phyloP scores from a whole-genome alignment of 1,140 invertebrate species.

The Augochlora pura region DNA sequence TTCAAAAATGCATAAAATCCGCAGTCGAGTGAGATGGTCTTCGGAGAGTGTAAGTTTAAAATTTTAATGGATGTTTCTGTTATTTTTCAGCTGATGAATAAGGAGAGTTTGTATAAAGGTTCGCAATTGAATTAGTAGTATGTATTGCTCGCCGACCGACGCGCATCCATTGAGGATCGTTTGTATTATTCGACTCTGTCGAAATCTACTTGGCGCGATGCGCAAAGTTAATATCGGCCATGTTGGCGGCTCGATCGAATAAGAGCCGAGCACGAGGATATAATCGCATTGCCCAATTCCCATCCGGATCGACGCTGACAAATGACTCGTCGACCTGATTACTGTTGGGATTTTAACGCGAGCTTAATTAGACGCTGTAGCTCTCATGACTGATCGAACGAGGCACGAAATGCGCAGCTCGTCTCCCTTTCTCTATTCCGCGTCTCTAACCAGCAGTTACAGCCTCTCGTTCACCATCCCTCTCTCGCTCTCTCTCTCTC shows the following conservation, averaged over 20 bases:
- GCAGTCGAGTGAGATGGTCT: too few species aligned
- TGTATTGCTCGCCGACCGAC: too few species aligned
- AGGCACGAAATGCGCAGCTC: slow-evolving; percentile 35
- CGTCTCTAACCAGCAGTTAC: not conserved
- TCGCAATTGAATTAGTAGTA: too few species aligned
- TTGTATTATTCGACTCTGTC: not conserved
- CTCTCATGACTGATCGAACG: slow-evolving; percentile 63
- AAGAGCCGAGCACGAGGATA: slow-evolving; percentile 43
- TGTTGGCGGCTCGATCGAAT: slow-evolving; percentile 41
- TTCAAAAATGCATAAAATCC: too few species aligned
- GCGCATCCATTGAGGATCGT: not conserved
- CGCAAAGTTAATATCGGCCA: slow-evolving; percentile 55
- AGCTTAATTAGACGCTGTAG: slow-evolving; percentile 66
- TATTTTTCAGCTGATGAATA: too few species aligned
- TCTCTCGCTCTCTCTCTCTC: too few species aligned
- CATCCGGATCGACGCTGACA: slow-evolving; percentile 60
- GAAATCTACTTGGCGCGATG: not conserved
- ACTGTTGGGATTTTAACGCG: slow-evolving; percentile 68
- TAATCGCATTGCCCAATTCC: slow-evolving; percentile 62
- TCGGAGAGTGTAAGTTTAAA: too few species aligned
- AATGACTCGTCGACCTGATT: slow-evolving; percentile 66
- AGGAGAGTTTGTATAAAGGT: too few species aligned
- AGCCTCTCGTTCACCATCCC: not conserved
- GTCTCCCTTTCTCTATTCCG: slow-evolving; percentile 12
- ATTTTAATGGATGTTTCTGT: too few species aligned